Evolutionary conservation across 2,888 invertebrate species (phyloP).

Genomic region (Pegoplata infirma): DNA sequence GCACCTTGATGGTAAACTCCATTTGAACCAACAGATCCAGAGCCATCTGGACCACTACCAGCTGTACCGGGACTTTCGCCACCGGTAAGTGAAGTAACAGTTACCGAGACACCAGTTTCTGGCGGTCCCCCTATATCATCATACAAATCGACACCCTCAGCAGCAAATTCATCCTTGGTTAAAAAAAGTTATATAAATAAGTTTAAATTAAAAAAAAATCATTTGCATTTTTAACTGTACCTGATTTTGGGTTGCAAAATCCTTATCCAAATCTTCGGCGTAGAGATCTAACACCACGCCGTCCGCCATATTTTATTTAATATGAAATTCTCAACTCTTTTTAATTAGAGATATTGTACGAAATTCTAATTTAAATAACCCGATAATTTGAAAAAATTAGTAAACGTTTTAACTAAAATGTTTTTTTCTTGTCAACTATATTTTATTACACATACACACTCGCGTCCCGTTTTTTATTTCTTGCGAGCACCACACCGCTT

Average conservation of each 20-base stretch:
- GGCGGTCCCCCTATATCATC: slow-evolving; percentile 96
- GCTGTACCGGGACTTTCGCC: slow-evolving; percentile 68
- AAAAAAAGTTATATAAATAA: background rate
- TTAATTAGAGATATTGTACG: background rate
- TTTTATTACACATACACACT: slow-evolving; percentile 29
- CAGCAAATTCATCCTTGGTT: slow-evolving; percentile 77
- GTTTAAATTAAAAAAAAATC: slow-evolving; percentile 2
- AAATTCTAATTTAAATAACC: background rate
- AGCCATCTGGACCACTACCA: slow-evolving; percentile 79
- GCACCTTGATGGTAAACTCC: slow-evolving; percentile 85
- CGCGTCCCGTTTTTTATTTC: slow-evolving; percentile 31
- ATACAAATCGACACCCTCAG: slow-evolving; percentile 92
- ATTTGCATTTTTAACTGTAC: slow-evolving; percentile 63
- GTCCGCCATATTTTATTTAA: slow-evolving; percentile 90
- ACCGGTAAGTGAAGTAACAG: slow-evolving; percentile 82
- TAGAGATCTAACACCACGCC: slow-evolving; percentile 98
- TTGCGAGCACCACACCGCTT: slow-evolving; percentile 54
- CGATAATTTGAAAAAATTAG: background rate
- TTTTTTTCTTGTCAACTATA: background rate
- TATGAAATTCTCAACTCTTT: background rate
- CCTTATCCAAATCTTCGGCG: slow-evolving; percentile 96
- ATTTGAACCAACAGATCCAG: slow-evolving; percentile 81
- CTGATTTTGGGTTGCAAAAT: slow-evolving; percentile 87
- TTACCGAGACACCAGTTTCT: slow-evolving; percentile 79
- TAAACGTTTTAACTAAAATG: background rate